phyloP scores from a whole-genome alignment of 2,888 invertebrate genomes.

The Cataglyphis cursor region DNA sequence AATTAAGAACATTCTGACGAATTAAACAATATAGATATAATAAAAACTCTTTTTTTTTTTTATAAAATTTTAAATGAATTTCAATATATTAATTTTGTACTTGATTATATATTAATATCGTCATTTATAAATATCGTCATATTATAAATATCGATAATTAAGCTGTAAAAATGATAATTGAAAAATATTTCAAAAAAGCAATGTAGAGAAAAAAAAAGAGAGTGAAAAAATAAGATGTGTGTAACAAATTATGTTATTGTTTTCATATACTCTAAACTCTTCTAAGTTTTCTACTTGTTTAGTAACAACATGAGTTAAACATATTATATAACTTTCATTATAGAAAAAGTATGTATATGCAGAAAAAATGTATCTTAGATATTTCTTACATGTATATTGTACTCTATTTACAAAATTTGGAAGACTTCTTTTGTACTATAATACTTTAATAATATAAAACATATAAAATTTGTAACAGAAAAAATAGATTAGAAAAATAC shows the following conservation, averaged over 20 bases:
- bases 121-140: no score
- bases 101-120: no score
- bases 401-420: conserved; percentile 41
- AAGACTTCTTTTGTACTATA: conserved; percentile 51
- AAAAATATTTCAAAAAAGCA: background rate
- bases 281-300: background rate
- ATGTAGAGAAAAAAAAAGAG: background rate
- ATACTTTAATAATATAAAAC: conserved; percentile 13
- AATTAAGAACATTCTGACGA: background rate
- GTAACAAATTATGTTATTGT: conserved; percentile 4
- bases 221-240: background rate
- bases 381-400: conserved; percentile 32
- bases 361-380: conserved; percentile 2
- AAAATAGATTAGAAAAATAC: conserved; percentile 8
- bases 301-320: conserved; percentile 9
- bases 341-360: conserved; percentile 11
- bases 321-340: conserved; percentile 18
- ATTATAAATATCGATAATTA: background rate
- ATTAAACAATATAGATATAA: background rate
- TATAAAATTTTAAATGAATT: background rate
- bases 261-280: conserved; percentile 15
- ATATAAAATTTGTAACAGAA: conserved; percentile 13
- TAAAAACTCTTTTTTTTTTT: background rate
- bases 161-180: background rate
- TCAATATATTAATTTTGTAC: conserved; percentile 4